Conservation (phyloP, 92 coral and sea anemone species). For the Palythoa caribaeorum region DNA sequence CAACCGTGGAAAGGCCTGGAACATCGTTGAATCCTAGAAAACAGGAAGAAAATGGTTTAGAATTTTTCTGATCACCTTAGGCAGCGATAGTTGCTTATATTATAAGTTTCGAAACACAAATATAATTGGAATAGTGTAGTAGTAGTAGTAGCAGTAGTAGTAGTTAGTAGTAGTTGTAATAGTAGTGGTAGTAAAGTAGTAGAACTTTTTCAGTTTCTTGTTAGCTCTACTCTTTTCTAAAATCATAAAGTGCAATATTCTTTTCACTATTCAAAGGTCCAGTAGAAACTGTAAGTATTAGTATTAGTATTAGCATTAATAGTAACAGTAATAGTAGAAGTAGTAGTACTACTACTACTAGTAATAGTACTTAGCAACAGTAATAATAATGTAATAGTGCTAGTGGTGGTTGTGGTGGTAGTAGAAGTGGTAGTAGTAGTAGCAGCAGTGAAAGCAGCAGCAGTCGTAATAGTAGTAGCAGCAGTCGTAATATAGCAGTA, state of each 20-base stretch:
- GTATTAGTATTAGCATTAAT: neutral
- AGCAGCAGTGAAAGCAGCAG: neutral
- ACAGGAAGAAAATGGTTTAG: neutral
- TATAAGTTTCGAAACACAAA: no score
- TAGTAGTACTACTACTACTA: neutral
- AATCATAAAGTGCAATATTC: no score
- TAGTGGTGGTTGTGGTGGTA: neutral
- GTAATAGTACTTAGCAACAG: neutral
- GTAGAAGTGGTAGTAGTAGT: neutral
- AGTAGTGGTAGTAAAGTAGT: no score
- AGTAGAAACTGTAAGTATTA: no score
- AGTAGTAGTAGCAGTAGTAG: no score
- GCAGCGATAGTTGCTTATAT: neutral
- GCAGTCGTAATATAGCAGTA: neutral
- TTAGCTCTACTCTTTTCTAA: no score
- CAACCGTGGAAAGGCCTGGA: conserved; percentile 88
- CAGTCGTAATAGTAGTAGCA: neutral
- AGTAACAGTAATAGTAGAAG: neutral
- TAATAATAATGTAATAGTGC: neutral
- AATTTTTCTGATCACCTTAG: neutral
- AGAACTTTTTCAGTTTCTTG: no score
- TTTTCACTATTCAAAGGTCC: no score
- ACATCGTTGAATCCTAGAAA: conserved; percentile 92
- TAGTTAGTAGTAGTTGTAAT: no score
- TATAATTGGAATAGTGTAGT: no score